These are phyloP conservation scores for Drosophila quadrilineata DNA, from an alignment of 1,140 invertebrate genomes.

Conservation along the genomic window DNA sequence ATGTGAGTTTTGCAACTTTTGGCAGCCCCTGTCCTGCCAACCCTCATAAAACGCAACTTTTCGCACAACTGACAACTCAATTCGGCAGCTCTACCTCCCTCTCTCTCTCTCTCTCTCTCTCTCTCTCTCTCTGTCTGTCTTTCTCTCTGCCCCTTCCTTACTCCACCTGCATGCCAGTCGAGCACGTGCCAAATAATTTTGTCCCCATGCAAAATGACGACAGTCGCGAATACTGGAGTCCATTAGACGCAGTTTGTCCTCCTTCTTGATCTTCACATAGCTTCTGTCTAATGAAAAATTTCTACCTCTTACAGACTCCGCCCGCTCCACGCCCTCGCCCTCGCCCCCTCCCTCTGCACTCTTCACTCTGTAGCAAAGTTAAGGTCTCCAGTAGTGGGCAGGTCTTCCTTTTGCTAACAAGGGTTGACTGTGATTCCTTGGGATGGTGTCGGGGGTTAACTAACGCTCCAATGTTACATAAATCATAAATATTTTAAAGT, in stretches of 20 bases:
- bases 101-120: constrained; percentile 8
- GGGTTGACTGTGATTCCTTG: constrained; percentile 43
- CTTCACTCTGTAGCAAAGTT: no score
- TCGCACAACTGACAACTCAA: constrained; percentile 79
- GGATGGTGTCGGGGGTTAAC: background rate
- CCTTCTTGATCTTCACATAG: constrained; percentile 42
- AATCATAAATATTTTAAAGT: constrained; percentile 80
- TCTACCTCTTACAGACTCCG: no score
- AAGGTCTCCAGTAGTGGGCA: no score
- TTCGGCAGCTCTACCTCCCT: constrained; percentile 55
- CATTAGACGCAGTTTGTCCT: constrained; percentile 66
- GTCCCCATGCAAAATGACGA: constrained; percentile 60
- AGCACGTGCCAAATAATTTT: constrained; percentile 72
- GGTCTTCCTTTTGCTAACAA: constrained; percentile 8
- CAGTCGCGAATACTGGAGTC: constrained; percentile 36
- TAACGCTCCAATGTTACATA: constrained; percentile 56
- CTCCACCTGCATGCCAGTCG: constrained; percentile 3
- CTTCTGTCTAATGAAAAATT: constrained; percentile 64
- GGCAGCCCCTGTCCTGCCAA: constrained; percentile 41
- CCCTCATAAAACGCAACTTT: constrained; percentile 75
- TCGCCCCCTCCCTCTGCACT: background rate
- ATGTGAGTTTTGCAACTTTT: constrained; percentile 72
- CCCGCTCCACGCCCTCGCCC: background rate
- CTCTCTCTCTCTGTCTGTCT: background rate
- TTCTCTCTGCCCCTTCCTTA: background rate